Conservation (phyloP, 1,140 invertebrate genomes). For the Phymorhynchus buccinoides region DNA sequence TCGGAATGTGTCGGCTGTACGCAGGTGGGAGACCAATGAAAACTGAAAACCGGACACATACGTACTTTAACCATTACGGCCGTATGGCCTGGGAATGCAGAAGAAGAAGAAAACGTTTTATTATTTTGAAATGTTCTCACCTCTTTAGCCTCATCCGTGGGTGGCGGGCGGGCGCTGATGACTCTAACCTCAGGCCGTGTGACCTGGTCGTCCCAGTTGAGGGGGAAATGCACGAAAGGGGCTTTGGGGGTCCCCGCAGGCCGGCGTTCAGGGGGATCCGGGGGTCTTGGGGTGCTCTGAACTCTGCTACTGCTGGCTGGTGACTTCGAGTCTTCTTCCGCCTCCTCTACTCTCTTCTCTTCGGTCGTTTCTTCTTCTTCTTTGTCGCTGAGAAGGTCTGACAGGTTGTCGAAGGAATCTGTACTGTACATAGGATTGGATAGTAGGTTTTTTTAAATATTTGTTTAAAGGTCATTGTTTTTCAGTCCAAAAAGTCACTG, state of each 20-base stretch:
- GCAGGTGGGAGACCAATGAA: too few relatives aligned
- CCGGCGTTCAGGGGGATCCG: not conserved
- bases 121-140: too few relatives aligned
- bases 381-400: not conserved
- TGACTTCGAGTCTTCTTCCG: not conserved
- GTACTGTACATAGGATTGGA: not conserved
- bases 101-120: too few relatives aligned
- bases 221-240: constrained; percentile 37
- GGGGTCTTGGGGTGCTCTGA: not conserved
- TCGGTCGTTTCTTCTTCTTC: not conserved
- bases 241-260: not conserved
- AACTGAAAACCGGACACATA: too few relatives aligned
- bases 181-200: constrained; percentile 53
- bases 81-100: too few relatives aligned
- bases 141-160: constrained; percentile 24
- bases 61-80: too few relatives aligned
- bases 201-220: constrained; percentile 63
- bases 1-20: too few relatives aligned
- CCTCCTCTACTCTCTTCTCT: not conserved
- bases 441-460: too few relatives aligned
- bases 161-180: constrained; percentile 44
- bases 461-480: too few relatives aligned
- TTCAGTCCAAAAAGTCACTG: too few relatives aligned
- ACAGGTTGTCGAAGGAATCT: not conserved
- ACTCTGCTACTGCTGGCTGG: not conserved